These are phyloP conservation scores for Leptopilina boulardi DNA, from an alignment of 1,140 invertebrate species.

Conservation along the genomic window DNA sequence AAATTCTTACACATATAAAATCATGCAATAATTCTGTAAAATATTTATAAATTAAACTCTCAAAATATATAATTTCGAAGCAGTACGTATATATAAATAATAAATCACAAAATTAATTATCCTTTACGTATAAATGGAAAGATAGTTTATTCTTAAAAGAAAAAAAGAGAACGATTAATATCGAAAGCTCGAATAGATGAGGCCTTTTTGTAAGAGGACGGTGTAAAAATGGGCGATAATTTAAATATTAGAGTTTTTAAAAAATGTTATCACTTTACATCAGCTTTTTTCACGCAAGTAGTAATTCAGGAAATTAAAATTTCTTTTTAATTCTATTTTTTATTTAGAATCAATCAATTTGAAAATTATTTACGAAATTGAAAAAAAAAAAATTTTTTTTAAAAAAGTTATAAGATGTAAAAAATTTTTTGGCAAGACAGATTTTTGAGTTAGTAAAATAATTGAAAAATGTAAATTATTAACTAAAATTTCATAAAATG, in stretches of 20 bases:
- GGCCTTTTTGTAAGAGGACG: conserved; percentile 3
- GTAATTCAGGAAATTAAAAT: no score
- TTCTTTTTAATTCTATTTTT: no score
- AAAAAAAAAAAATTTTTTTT: no score
- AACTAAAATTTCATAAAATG: no score
- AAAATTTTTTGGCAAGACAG: no score
- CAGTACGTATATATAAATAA: conserved; percentile 48
- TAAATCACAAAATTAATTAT: conserved; percentile 55
- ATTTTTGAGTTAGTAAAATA: no score
- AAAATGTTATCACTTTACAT: neutral
- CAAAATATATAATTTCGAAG: neutral
- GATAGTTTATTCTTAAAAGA: conserved; percentile 36
- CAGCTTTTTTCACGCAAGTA: no score
- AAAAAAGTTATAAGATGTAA: no score
- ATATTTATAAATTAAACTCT: neutral
- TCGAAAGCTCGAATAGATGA: conserved; percentile 35
- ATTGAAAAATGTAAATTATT: no score
- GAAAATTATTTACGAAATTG: no score
- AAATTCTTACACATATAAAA: neutral
- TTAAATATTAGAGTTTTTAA: neutral
- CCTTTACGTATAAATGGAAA: neutral
- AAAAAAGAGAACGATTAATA: conserved; percentile 38
- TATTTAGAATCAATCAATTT: neutral
- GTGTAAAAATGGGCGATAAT: conserved; percentile 18
- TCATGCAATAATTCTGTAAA: neutral